Evolutionary conservation across 2,113 vertebrate species (phyloP).

Genomic region (Myotis yumanensis): DNA sequence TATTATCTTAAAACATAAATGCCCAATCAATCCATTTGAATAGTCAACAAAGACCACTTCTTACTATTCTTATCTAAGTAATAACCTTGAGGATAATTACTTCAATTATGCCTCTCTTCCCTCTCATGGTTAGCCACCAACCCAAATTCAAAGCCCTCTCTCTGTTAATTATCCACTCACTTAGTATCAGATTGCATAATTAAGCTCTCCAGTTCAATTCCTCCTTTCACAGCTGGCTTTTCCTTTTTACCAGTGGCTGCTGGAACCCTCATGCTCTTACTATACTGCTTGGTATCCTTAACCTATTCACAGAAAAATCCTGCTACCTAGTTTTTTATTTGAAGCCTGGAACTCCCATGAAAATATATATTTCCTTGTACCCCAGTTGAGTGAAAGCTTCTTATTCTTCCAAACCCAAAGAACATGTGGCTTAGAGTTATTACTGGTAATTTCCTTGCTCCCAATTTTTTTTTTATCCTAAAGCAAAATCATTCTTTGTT

Average conservation of each 20-base stretch:
- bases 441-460: background rate
- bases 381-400: background rate
- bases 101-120: background rate
- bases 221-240: background rate
- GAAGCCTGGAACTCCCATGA: background rate
- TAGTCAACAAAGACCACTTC: background rate
- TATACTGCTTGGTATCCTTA: background rate
- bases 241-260: background rate
- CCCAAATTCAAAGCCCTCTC: background rate
- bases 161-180: background rate
- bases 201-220: background rate
- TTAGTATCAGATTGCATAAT: background rate
- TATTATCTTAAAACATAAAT: slow-evolving; percentile 1
- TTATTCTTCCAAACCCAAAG: background rate
- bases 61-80: background rate
- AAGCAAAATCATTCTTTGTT: background rate
- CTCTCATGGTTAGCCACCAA: background rate
- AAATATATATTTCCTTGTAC: background rate
- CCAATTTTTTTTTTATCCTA: background rate
- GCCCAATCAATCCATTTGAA: background rate
- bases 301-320: background rate
- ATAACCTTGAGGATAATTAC: background rate
- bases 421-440: background rate
- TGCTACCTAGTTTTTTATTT: background rate
- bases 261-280: background rate